A percentile compares a stretch with the other conserved stretches of the same genome.
These are phyloP conservation scores for Acanthosoma haemorrhoidale DNA, from an alignment of 2,888 invertebrate genomes.

Conservation along the genomic window DNA sequence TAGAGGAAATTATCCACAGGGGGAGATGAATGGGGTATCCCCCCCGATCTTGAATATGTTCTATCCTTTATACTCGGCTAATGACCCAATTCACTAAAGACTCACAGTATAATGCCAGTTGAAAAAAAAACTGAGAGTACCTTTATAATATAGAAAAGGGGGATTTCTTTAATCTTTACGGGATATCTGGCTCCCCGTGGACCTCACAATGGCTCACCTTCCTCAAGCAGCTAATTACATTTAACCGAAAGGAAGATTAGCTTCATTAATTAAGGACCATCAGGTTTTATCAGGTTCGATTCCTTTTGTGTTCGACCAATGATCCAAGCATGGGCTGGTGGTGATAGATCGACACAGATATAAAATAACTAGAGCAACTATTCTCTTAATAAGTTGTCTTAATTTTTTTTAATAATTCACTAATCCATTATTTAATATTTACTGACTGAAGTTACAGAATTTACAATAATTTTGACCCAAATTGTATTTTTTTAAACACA, in stretches of 20 bases:
- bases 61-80: slow-evolving; percentile 5
- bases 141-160: slow-evolving; percentile 10
- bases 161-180: not conserved
- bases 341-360: not conserved
- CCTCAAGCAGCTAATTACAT: slow-evolving; percentile 1
- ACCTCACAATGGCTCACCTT: not conserved
- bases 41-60: slow-evolving; percentile 6
- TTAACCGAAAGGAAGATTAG: slow-evolving; percentile 8
- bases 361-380: not conserved
- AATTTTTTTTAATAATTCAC: not conserved
- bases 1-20: slow-evolving; percentile 1
- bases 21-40: slow-evolving; percentile 2
- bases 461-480: too few species aligned
- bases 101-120: slow-evolving; percentile 3
- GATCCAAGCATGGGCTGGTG: not conserved
- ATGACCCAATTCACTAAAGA: slow-evolving; percentile 14
- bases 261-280: slow-evolving; percentile 1
- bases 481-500: too few species aligned
- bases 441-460: too few species aligned
- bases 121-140: not conserved
- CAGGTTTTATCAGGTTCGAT: not conserved
- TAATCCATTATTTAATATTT: too few species aligned
- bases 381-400: not conserved
- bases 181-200: not conserved
- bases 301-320: not conserved